These are phyloP conservation scores for Trachelipus rathkii DNA, from an alignment of 1,140 invertebrate species.

Conservation along the genomic window DNA sequence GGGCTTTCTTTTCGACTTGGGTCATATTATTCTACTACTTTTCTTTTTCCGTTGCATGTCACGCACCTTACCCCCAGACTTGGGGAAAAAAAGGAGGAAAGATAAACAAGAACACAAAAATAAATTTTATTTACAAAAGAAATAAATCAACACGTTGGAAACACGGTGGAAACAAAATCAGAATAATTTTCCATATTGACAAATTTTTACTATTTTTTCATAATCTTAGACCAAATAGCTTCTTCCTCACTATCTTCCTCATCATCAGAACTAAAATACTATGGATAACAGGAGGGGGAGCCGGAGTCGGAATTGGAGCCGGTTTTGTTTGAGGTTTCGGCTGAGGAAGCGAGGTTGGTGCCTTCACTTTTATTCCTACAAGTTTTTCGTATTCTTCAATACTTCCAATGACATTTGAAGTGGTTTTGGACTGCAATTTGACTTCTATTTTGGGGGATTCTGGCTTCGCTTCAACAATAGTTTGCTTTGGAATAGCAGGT, in stretches of 20 bases:
- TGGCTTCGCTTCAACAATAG: background rate
- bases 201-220: constrained; percentile 33
- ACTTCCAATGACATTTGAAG: constrained; percentile 46
- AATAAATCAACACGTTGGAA: too few species aligned
- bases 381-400: constrained; percentile 48
- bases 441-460: constrained; percentile 11
- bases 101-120: too few species aligned
- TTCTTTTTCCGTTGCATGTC: too few species aligned
- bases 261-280: constrained; percentile 29
- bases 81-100: too few species aligned
- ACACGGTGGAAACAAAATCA: too few species aligned
- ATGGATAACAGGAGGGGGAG: too few species aligned
- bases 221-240: constrained; percentile 44
- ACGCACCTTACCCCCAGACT: too few species aligned
- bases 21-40: too few species aligned
- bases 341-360: background rate
- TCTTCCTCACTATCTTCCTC: constrained; percentile 45
- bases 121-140: too few species aligned
- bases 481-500: background rate
- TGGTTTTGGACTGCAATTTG: constrained; percentile 1
- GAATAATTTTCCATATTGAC: background rate
- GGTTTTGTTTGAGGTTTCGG: background rate
- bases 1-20: too few species aligned
- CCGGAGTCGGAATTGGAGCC: background rate
- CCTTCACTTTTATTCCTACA: constrained; percentile 45